Evolutionary conservation across 92 coral and sea anemone species (phyloP).

Genomic region (Parazoanthus atlanticus): DNA sequence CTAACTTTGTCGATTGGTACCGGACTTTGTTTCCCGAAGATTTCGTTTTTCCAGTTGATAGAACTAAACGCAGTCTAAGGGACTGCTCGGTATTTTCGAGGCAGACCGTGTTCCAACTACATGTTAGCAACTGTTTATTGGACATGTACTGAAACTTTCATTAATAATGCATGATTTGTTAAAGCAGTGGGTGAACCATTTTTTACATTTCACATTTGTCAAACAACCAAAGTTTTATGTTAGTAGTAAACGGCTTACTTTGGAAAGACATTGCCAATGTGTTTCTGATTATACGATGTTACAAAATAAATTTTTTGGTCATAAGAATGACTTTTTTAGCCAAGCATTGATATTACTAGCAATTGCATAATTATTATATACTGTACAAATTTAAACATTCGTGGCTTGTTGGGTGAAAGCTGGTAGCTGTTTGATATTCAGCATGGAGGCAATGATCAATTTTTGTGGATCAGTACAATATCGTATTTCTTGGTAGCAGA

Average conservation of each 20-base stretch:
- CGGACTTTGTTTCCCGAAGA: background rate
- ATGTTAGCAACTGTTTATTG: background rate
- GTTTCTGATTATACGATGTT: background rate
- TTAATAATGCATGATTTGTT: background rate
- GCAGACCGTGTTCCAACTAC: background rate
- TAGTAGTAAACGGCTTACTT: background rate
- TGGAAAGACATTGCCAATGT: background rate
- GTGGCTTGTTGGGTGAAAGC: background rate
- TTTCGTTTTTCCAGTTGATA: background rate
- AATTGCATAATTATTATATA: too few species aligned
- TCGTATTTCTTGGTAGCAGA: background rate
- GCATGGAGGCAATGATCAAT: too few species aligned
- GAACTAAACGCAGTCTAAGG: background rate
- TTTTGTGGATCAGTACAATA: background rate
- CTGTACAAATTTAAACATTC: background rate
- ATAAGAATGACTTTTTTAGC: background rate
- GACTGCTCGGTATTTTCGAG: background rate
- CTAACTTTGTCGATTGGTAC: background rate
- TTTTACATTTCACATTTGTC: background rate
- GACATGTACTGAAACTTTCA: background rate
- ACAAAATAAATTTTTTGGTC: background rate
- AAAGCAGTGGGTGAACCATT: background rate
- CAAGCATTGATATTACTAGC: background rate
- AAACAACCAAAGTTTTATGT: background rate
- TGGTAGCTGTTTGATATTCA: background rate